Base-by-base conservation (phyloP, 2,797 vertebrate genomes). In the Bradypodion ventrale region DNA sequence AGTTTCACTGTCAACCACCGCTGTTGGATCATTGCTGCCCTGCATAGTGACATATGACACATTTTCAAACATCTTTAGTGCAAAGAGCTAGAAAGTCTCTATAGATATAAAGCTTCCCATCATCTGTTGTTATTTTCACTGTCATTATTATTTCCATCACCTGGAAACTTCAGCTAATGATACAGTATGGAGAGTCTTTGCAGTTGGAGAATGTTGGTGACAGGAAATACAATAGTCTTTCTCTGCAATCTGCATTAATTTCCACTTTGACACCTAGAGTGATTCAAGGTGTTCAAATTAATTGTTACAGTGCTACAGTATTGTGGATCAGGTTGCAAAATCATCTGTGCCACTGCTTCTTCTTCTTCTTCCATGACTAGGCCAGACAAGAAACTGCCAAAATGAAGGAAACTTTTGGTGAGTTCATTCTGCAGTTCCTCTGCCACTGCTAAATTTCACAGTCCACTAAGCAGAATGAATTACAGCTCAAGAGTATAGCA, bases 281-380 rank as follows among this genome's bases (percentile, higher is more conserved):
- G 52, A n/a, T 52, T n/a, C n/a, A n/a, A n/a, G n/a, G n/a, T 83
- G 40, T 74, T 63, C 29, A 75, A 59, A 75, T 82, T 82, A 74
- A 37, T 75, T 3, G 25, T 60, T 62, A 37, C 74, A 68, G 12
- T 27, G n/a, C 25, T 65, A n/a, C 25, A 65, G 29, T 37, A 8
- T 35, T 65, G 46, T 32, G 13, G 15, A 27, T 13, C 37, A 82
- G 69, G 23, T 63, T 82, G 56, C 16, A 42, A 82, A 75, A n/a
- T 37, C 70, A 75, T 23, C 42, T 75, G 70, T 65, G n/a, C 7
- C 42, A 65, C 69, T 46, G 40, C 1, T n/a, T n/a, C n/a, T n/a
- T n/a, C n/a, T n/a, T n/a, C n/a, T n/a, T n/a, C n/a, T n/a, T n/a
- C n/a, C n/a, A n/a, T n/a, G n/a, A n/a, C n/a, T n/a, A n/a, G n/a